Conservation (phyloP, 35 echinoderm and acorn worm species). For the Heliocidaris tuberculata region DNA sequence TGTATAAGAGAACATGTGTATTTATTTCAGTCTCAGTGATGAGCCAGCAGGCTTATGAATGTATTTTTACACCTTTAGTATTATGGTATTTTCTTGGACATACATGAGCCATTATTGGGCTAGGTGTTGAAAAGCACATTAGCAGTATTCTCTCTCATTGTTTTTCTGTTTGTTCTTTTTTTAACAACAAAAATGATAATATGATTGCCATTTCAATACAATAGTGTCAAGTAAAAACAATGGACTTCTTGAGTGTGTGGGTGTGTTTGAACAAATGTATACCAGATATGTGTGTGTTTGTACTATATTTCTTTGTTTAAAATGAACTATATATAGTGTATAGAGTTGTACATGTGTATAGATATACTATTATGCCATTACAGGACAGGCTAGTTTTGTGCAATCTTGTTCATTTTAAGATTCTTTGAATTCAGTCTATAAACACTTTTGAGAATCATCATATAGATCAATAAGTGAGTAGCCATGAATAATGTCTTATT, state of each 20-base stretch:
- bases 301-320: slow-evolving; percentile 13
- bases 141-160: background rate
- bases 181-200: background rate
- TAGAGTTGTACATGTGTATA: slow-evolving; percentile 12
- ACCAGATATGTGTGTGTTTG: background rate
- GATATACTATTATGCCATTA: background rate
- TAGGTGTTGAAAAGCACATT: background rate
- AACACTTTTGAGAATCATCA: background rate
- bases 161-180: background rate
- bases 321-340: background rate
- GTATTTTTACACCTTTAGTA: background rate
- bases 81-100: background rate
- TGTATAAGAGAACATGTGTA: background rate
- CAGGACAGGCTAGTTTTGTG: background rate
- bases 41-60: background rate
- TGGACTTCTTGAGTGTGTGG: background rate
- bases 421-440: slow-evolving; percentile 4
- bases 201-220: background rate
- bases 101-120: background rate
- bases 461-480: background rate
- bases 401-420: background rate
- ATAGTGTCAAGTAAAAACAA: background rate
- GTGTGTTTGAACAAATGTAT: background rate
- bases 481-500: background rate
- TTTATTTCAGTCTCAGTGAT: background rate